Base-by-base conservation (phyloP, 2,888 invertebrate species). In the Diaprepes abbreviatus region DNA sequence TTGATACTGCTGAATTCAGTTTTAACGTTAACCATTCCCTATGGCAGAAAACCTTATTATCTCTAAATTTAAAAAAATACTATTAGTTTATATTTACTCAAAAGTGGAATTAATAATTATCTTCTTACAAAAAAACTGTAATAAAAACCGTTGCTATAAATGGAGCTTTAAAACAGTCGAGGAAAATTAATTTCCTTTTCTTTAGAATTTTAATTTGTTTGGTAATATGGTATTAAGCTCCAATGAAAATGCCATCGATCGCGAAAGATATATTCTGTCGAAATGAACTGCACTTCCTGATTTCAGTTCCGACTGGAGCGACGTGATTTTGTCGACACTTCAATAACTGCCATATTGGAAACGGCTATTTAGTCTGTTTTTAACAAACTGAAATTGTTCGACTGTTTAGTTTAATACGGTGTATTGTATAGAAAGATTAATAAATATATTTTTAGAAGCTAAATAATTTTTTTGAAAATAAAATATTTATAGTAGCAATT, bases 211-310 rank as follows among this genome's bases (percentile, higher is more conserved):
- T 33, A 35, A 50, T 62, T 35, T 62, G 28, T 62, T 62, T 62
- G 62, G 62, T 50, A 62, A 62, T 62, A 36, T 48, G 50, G 36
- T 48, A 45, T 43, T 48, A 48, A 28, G 28, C 14, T 28, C 48
- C 28, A 48, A 48, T 48, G 48, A 48, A 48, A 48, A 24, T 28
- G 12, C 48, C 24, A 48, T 48, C 48, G 48, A 48, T 48, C 48
- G 28, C 48, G 21, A 48, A 48, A 48, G 48, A 24, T 28, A 48
- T 28, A 48, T 48, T 28, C 28, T 48, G 48, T 48, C 48, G 48
- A 21, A 48, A 48, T 28, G 21, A 48, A 48, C 48, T 48, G 48
- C 48, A 48, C 48, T 48, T 48, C 28, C 48, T 48, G 48, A 28
- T 24, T 48, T 48, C 14, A 48, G 48, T 48, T 48, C 48, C 48